These are phyloP conservation scores for Hydriomena furcata DNA, from an alignment of 2,888 invertebrate species.

Conservation along the genomic window DNA sequence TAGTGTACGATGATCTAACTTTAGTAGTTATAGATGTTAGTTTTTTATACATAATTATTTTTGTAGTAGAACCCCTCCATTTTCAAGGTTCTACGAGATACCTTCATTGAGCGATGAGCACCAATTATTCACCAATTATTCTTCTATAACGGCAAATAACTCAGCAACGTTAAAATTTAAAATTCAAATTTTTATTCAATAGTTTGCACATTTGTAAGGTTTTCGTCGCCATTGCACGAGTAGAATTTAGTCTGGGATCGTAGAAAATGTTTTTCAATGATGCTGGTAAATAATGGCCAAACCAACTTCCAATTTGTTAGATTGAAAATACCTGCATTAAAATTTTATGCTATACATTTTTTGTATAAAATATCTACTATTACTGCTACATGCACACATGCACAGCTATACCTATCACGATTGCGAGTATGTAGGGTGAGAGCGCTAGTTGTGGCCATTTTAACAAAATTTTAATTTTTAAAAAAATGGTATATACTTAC, in stretches of 20 bases:
- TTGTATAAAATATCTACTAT: too few relatives aligned
- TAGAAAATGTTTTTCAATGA: background rate
- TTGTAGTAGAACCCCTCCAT: too few relatives aligned
- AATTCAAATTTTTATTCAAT: constrained; percentile 26
- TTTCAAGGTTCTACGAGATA: background rate
- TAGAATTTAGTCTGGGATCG: background rate
- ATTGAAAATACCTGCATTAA: background rate
- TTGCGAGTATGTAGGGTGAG: too few relatives aligned
- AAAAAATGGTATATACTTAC: too few relatives aligned
- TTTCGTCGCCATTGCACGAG: constrained; percentile 10
- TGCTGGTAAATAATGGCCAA: background rate
- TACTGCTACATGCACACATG: too few relatives aligned
- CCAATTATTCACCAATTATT: constrained; percentile 20
- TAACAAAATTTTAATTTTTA: too few relatives aligned
- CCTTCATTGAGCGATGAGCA: constrained; percentile 8
- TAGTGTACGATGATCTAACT: too few relatives aligned
- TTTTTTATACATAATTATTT: too few relatives aligned
- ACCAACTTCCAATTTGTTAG: background rate
- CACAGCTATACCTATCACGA: too few relatives aligned
- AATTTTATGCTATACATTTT: too few relatives aligned
- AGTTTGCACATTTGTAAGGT: constrained; percentile 18
- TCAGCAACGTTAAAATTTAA: constrained; percentile 17
- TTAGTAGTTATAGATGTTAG: too few relatives aligned
- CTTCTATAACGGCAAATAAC: constrained; percentile 22
- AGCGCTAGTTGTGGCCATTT: too few relatives aligned